Base-by-base conservation (phyloP, 2,888 invertebrate species). In the Ochropleura plecta region DNA sequence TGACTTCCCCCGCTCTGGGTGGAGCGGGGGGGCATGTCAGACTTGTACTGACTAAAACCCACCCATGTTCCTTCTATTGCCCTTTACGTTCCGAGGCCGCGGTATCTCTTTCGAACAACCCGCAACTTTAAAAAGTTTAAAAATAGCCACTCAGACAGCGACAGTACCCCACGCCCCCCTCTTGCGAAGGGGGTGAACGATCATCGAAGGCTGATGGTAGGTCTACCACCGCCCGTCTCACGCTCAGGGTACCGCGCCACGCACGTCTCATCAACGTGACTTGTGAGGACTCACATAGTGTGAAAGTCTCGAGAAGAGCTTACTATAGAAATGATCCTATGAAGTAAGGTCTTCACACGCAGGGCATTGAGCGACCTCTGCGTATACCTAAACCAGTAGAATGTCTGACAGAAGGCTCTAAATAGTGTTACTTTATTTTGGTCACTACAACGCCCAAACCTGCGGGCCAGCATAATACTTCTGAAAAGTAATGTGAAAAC, bases 271-370 rank as follows among this genome's bases (percentile, higher is more conserved):
- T 62, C 62, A 62, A 62, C 62, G 62, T 62, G 62, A 44, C 62
- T 62, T 62, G 62, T 62, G 62, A 62, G 62, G 62, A 62, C 62
- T 62, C 62, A 62, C 44, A 62, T 62, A 62, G 62, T 62, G 62
- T 62, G 62, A 62, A 62, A 62, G 62, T 62, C 62, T 62, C 62
- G 44, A 62, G 62, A 62, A 62, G 62, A 62, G 62, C 62, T 62
- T 62, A 62, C 62, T 62, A 62, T 62, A 62, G 62, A 62, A 46
- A 68, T 40, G 53, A 53, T 40, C 55, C 44, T 42, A 60, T 62
- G 60, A 60, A 44, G 49, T 62, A 62, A 62, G 62, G 62, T 62
- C 62, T 62, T 62, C n/a, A n/a, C n/a, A n/a, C n/a, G n/a, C n/a
- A n/a, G 30, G 30, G 30, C 30, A 30, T 30, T 30, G 30, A 30